Evolutionary conservation across 2,888 invertebrate species (phyloP).

Genomic region (Spisula subtruncata): DNA sequence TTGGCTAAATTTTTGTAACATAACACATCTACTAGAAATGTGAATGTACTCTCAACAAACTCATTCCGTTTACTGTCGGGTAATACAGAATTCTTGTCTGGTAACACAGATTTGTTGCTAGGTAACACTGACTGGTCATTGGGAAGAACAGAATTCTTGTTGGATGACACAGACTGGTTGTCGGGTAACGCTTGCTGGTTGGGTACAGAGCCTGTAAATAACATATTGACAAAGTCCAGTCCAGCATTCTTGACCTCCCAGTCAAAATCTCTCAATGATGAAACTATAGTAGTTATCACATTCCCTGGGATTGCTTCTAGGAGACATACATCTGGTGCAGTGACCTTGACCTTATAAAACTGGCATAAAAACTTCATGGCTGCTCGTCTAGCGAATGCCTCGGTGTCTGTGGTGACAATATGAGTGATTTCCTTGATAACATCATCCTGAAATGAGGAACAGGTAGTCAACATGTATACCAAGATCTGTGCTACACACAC

Average conservation of each 20-base stretch:
- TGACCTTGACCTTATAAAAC: conserved; percentile 38
- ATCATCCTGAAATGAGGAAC: conserved; percentile 65
- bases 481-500: too few species aligned
- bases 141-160: neutral
- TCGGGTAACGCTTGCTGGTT: neutral
- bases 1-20: neutral
- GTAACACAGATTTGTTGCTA: neutral
- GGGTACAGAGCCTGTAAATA: conserved; percentile 52
- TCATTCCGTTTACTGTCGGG: neutral
- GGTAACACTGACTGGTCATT: too few species aligned
- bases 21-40: neutral
- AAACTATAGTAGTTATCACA: conserved; percentile 23
- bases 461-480: too few species aligned
- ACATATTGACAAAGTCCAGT: conserved; percentile 73
- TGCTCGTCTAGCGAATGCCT: conserved; percentile 81
- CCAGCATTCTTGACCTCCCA: conserved; percentile 82
- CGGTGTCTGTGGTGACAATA: conserved; percentile 75
- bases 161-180: neutral
- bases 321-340: neutral
- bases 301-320: conserved; percentile 4
- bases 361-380: conserved; percentile 71
- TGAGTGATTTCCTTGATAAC: conserved; percentile 64
- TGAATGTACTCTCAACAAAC: neutral
- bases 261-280: conserved; percentile 79
- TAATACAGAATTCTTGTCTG: neutral